Base-by-base conservation (phyloP, 2,888 invertebrate species). In the Troides oblongomaculatus region DNA sequence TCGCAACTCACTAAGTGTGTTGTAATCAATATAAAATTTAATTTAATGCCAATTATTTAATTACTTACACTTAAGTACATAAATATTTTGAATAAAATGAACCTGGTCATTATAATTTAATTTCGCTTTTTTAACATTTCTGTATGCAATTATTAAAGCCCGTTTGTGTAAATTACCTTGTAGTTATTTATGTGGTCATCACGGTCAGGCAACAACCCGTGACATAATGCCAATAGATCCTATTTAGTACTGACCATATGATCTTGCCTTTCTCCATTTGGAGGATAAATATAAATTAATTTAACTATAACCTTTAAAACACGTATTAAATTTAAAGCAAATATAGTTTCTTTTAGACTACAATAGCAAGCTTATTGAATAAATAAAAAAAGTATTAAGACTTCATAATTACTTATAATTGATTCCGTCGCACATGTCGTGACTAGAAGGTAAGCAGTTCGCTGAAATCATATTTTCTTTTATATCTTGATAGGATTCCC, bases 381-480 rank as follows among this genome's bases (percentile, higher is more conserved):
- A 46, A 46, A 46, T 46, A 3, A 46, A 46, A 46, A 46, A 46
- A 46, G 1, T 39, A n/a, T n/a, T 36, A 61, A 39, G 10, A 23
- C n/a, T 5, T 18, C 25, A 63, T 57, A 74, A 77, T 82, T 83
- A 94, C 95, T 95, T 94, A 82, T 94, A 95, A 82, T 95, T 94
- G 62, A 93, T 80, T 57, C 94, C 93, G 78, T 95, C 94, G 76
- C 94, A 94, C 89, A 96, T 95, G 77, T 96, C 95, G 93, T 95
- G 95, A 68, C 95, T 95, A 1, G 95, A 94, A 0, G 95, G 95
- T 76, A 95, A 93, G 74, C 96, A 96, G 66, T 95, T 93, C 0
- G 94, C 93, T 43, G 94, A 87, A 53, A 93, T 91, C 71, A 84
- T 85, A 0, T 95, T 94, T 74, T 94, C 94, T 71, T 89, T 92